Base-by-base conservation (phyloP, 2,797 vertebrate species). In the Lophotriccus pileatus region DNA sequence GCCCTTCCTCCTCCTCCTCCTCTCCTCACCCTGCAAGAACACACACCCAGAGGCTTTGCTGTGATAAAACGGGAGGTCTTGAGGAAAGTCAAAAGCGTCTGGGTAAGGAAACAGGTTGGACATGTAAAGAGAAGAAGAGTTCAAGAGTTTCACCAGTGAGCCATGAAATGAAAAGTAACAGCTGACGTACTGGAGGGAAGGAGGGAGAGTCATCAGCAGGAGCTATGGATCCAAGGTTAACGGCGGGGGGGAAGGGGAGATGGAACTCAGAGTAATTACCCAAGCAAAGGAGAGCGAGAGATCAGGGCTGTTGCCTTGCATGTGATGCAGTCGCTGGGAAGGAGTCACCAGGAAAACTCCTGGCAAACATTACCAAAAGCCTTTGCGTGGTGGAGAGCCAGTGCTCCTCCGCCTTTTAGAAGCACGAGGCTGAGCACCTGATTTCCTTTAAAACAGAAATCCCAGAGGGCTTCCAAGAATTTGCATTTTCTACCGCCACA, bases 141-240 rank as follows among this genome's bases (percentile, higher is more conserved):
- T 95, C 59, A 92, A 95, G 97, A 98, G 97, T 98, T 98, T 98
- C 98, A 97, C 92, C 96, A 97, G 95, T 97, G 97, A 98, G 97
- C 97, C 97, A 96, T 98, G 98, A 98, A 98, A 98, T 98, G 98
- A 97, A 97, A 98, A 98, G 97, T 95, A 98, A 93, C 97, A 98
- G 98, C 97, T 98, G 97, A 97, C 96, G 97, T 93, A 95, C 94
- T 84, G 92, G 84, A 91, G 83, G 69, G 77, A 87, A 81, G 84
- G 63, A 77, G 83, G n/a, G 50, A 47, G 88, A 79, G 68, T 91
- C 66, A 79, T 58, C 97, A 95, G 95, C 97, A 84, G 77, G 75
- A 96, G 80, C 95, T 92, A 15, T 39, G 79, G 97, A 96, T 83
- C 96, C 95, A 97, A 90, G 96, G 92, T 81, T 94, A 97, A 62